Base-by-base conservation (phyloP, 2,888 invertebrate species). In the Spicauda simplicius region DNA sequence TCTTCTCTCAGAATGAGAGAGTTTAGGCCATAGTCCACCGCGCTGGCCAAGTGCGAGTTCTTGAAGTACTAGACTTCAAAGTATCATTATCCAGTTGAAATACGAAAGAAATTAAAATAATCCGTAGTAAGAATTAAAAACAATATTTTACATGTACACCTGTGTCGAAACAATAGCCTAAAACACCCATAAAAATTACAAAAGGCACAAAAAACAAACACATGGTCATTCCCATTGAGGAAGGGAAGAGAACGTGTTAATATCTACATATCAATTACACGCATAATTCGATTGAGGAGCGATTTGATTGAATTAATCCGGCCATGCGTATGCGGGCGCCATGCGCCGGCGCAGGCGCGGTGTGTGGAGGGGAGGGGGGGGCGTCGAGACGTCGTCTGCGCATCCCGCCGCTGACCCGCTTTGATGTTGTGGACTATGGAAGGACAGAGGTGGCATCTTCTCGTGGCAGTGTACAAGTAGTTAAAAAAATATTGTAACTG, bases 371-470 rank as follows among this genome's bases (percentile, higher is more conserved):
- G 71, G 70, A 75, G 72, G 73, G 70, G 73, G 69, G 65, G 68
- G 76, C 81, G 85, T 79, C 85, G 85, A 84, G 87, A 87, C 88
- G 88, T 87, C 88, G 91, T 91, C 91, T 90, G 91, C 90, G 90
- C 88, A 91, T 90, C 90, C 87, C 90, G 76, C 78, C 84, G 80
- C 78, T 75, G 76, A 76, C 73, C 79, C 78, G 80, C 88, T 88
- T 88, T 89, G 88, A 89, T 89, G 85, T 41, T 84, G 80, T 72
- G 72, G 75, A 69, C 60, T 57, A 33, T 8, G 41, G 8, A 59
- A 7, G 30, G 19, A 30, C 19, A 64, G 64, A 64, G 16, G 8
- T 56, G 33, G 37, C 7, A 30, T 10, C 41, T 41, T 11, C 10
- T 37, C n/a, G n/a, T n/a, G n/a, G n/a, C n/a, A n/a, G n/a, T n/a